These are phyloP conservation scores for Istiophorus platypterus DNA, from an alignment of 2,113 vertebrate species.

Conservation along the genomic window DNA sequence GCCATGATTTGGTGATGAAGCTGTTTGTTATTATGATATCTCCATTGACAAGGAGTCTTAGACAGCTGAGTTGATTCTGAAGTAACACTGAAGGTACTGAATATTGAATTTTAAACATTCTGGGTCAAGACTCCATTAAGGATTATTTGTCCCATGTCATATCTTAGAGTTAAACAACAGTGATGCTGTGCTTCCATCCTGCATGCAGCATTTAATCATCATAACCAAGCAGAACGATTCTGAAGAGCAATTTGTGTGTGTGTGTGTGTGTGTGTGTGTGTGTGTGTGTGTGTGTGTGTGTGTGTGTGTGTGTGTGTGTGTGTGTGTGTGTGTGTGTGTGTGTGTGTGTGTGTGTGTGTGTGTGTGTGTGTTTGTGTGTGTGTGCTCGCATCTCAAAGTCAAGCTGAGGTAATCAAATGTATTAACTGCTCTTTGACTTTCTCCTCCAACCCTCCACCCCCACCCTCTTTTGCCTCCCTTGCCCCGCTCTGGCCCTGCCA, in stretches of 20 bases:
- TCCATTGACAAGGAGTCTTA: neutral
- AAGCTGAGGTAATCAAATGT: constrained; percentile 50
- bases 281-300: constrained; percentile 1
- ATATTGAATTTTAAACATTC: neutral
- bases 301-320: neutral
- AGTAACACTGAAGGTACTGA: neutral
- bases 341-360: constrained; percentile 1
- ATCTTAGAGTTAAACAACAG: neutral
- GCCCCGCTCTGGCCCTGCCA: neutral
- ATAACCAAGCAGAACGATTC: neutral
- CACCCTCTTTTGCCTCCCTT: constrained; percentile 7
- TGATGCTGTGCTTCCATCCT: neutral
- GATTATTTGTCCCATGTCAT: neutral
- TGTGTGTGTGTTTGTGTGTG: neutral
- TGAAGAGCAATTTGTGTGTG: neutral
- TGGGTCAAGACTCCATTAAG: neutral
- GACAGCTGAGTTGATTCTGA: neutral
- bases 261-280: neutral
- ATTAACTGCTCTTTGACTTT: constrained; percentile 70
- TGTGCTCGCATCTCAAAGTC: constrained; percentile 24
- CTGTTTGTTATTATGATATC: constrained; percentile 3
- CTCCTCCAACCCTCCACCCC: constrained; percentile 22
- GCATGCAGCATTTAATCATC: constrained; percentile 11
- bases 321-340: neutral
- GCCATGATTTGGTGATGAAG: neutral